These are phyloP conservation scores for Chloromyia formosa DNA, from an alignment of 2,888 invertebrate species.

Conservation along the genomic window DNA sequence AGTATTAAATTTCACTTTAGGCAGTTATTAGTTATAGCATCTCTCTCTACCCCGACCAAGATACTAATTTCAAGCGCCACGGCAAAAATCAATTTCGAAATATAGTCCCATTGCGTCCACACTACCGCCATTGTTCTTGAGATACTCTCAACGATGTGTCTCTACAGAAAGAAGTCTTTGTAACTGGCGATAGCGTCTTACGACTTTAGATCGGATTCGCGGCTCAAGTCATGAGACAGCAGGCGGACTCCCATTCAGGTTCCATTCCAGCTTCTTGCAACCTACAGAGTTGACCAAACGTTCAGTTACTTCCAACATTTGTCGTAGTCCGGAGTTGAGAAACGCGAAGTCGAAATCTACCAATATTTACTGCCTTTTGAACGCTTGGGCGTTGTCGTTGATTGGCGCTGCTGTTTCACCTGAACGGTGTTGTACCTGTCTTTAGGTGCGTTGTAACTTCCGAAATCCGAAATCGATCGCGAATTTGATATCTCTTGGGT, in stretches of 20 bases:
- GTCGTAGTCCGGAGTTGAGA: neutral
- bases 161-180: too few species aligned
- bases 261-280: neutral
- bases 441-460: too few species aligned
- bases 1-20: neutral
- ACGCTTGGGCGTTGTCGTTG: conserved; percentile 29
- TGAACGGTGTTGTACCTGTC: neutral
- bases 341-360: neutral
- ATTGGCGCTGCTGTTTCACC: conserved; percentile 1
- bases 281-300: neutral
- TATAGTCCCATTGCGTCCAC: neutral
- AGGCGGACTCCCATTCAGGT: conserved; percentile 26
- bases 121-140: conserved; percentile 7
- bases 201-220: too few species aligned
- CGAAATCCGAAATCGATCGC: neutral
- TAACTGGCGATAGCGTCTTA: too few species aligned
- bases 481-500: neutral
- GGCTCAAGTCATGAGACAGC: neutral
- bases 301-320: neutral
- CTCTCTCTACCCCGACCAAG: neutral
- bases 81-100: neutral
- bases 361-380: neutral
- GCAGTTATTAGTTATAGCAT: neutral
- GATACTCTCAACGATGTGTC: neutral
- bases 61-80: neutral